These are phyloP conservation scores for Gonatopus flavifemur DNA, from an alignment of 1,140 invertebrate genomes.

Conservation along the genomic window DNA sequence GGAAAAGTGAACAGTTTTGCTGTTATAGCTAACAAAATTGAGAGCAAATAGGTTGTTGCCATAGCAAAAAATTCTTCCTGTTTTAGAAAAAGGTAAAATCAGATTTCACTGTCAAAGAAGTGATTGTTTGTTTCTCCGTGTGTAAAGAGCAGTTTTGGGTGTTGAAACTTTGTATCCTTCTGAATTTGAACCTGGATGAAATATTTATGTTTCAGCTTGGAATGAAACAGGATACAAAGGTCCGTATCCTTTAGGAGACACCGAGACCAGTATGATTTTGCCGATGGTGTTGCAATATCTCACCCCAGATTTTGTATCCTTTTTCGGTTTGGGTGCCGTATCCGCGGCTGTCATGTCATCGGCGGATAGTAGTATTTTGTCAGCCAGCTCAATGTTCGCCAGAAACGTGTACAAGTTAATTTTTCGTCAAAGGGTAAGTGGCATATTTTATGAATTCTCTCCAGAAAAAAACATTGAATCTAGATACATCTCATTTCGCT, in stretches of 20 bases:
- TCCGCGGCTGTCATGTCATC: slow-evolving; percentile 98
- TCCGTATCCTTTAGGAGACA: slow-evolving; percentile 69
- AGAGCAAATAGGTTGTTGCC: too few relatives aligned
- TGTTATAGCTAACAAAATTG: too few relatives aligned
- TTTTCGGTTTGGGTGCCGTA: slow-evolving; percentile 96
- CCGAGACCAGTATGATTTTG: slow-evolving; percentile 89
- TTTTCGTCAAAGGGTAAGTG: slow-evolving; percentile 84
- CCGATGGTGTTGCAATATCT: slow-evolving; percentile 96
- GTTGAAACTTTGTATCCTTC: too few relatives aligned
- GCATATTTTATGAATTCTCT: too few relatives aligned
- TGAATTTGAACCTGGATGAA: too few relatives aligned
- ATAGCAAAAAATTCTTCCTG: background rate
- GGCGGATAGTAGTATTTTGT: slow-evolving; percentile 95
- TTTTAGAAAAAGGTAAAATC: background rate
- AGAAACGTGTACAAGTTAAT: slow-evolving; percentile 97
- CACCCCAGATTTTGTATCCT: slow-evolving; percentile 91
- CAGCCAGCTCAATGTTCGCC: slow-evolving; percentile 97
- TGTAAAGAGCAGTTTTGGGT: slow-evolving; percentile 7
- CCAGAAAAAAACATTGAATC: too few relatives aligned
- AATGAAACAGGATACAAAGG: slow-evolving; percentile 85
- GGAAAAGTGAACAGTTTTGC: too few relatives aligned
- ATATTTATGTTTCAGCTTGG: slow-evolving; percentile 72
- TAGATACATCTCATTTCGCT: too few relatives aligned
- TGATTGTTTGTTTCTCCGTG: background rate
- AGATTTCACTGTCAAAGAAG: background rate